Percentiles rank a stretch among this genome's conserved stretches.
Conservation (phyloP, 2,797 vertebrate species). For the Molossus alvarezi region DNA sequence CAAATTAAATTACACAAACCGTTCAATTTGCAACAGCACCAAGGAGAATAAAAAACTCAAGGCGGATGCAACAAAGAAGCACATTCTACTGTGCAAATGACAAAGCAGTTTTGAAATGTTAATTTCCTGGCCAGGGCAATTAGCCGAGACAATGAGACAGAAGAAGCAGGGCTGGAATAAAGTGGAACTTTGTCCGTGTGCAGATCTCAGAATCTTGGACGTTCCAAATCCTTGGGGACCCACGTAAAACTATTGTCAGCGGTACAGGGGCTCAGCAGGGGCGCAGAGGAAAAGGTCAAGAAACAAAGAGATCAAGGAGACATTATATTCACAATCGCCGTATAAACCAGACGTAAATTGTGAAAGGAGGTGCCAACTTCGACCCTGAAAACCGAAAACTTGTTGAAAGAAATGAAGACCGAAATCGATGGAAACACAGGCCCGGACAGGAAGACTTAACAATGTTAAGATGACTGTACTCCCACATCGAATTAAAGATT, state of each 20-base stretch:
- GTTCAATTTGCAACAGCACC: not conserved
- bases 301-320: not conserved
- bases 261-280: not conserved
- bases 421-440: not conserved
- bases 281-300: not conserved
- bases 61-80: not conserved
- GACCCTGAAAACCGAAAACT: not conserved
- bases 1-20: constrained; percentile 62
- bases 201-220: too few species aligned
- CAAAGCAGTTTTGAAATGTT: not conserved
- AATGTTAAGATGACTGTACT: not conserved
- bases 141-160: not conserved
- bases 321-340: not conserved
- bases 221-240: not conserved
- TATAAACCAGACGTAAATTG: not conserved
- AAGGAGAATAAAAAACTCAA: not conserved
- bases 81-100: not conserved
- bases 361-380: not conserved
- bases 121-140: not conserved
- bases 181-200: not conserved
- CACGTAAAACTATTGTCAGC: not conserved
- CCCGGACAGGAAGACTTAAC: not conserved
- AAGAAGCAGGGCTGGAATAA: not conserved
- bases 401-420: not conserved
- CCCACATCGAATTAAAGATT: not conserved